Percentiles rank a stretch among this genome's conserved stretches.
Evolutionary conservation across 2,888 invertebrate genomes (phyloP).

Genomic region (Perizoma flavofasciatum): DNA sequence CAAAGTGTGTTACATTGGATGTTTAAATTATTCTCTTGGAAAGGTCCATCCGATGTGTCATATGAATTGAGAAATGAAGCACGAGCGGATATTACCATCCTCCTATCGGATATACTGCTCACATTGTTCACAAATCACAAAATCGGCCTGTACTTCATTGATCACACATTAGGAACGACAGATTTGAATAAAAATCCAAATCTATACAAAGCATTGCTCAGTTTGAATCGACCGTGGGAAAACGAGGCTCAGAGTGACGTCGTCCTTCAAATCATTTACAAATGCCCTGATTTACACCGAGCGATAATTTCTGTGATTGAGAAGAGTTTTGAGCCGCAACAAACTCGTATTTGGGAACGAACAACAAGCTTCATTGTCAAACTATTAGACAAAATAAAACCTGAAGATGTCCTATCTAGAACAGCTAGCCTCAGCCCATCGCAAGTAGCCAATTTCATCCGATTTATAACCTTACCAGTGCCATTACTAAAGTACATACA

Average conservation of each 20-base stretch:
- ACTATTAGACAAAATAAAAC: slow-evolving; percentile 73
- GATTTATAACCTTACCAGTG: slow-evolving; percentile 77
- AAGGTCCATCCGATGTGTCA: slow-evolving; percentile 83
- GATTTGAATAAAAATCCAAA: slow-evolving; percentile 84
- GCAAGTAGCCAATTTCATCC: slow-evolving; percentile 81
- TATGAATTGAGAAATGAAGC: slow-evolving; percentile 62
- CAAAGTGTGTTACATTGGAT: slow-evolving; percentile 87
- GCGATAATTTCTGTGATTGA: slow-evolving; percentile 84
- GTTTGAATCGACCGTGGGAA: slow-evolving; percentile 88
- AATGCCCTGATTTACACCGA: slow-evolving; percentile 89
- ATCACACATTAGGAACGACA: slow-evolving; percentile 85
- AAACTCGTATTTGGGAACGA: slow-evolving; percentile 81
- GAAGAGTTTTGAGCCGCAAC: slow-evolving; percentile 84
- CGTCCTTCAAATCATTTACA: slow-evolving; percentile 85
- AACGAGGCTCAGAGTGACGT: slow-evolving; percentile 86
- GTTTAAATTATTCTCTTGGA: slow-evolving; percentile 89
- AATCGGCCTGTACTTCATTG: slow-evolving; percentile 90
- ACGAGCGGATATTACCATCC: slow-evolving; percentile 76
- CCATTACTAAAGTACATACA: slow-evolving; percentile 76
- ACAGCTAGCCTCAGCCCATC: slow-evolving; percentile 69
- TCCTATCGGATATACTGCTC: slow-evolving; percentile 88
- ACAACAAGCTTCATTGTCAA: slow-evolving; percentile 73
- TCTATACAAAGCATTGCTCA: slow-evolving; percentile 85
- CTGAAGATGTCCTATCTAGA: slow-evolving; percentile 75
- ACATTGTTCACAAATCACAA: slow-evolving; percentile 90